These are phyloP conservation scores for Chaetodon auriga DNA, from an alignment of 2,113 vertebrate species.

Conservation along the genomic window DNA sequence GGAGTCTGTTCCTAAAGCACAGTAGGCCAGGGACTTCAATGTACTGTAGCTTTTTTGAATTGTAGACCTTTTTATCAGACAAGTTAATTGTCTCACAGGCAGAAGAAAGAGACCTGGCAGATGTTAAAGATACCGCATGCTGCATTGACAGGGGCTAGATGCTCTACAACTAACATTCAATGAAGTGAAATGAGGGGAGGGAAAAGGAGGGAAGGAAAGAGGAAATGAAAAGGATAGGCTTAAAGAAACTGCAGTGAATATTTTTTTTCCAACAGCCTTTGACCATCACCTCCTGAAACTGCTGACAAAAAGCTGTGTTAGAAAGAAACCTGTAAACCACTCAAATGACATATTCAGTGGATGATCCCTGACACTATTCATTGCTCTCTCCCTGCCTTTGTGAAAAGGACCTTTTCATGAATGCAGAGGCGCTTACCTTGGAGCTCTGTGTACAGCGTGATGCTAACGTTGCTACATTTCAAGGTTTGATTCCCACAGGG, in stretches of 20 bases:
- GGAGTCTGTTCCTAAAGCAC: constrained; percentile 26
- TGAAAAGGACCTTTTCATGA: constrained; percentile 16
- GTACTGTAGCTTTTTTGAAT: constrained; percentile 3
- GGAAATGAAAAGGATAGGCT: neutral
- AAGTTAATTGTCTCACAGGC: constrained; percentile 33
- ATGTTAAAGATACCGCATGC: constrained; percentile 26
- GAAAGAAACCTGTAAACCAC: constrained; percentile 7
- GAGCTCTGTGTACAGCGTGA: neutral
- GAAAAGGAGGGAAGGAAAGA: neutral
- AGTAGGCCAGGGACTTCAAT: constrained; percentile 18
- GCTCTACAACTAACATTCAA: constrained; percentile 38
- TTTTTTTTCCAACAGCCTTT: constrained; percentile 19
- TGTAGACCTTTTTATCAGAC: constrained; percentile 43
- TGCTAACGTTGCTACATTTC: neutral
- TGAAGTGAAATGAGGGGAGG: constrained; percentile 25
- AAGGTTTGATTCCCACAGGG: neutral
- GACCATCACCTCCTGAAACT: constrained; percentile 9
- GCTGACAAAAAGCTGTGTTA: neutral
- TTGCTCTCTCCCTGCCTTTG: constrained; percentile 28
- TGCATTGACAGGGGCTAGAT: constrained; percentile 12
- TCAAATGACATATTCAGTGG: constrained; percentile 7
- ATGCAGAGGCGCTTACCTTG: constrained; percentile 23
- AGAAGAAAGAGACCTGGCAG: constrained; percentile 30
- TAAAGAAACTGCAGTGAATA: neutral
- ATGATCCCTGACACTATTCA: constrained; percentile 16